Evolutionary conservation across 2,888 invertebrate genomes (phyloP).

Genomic region (Agelastica alni): DNA sequence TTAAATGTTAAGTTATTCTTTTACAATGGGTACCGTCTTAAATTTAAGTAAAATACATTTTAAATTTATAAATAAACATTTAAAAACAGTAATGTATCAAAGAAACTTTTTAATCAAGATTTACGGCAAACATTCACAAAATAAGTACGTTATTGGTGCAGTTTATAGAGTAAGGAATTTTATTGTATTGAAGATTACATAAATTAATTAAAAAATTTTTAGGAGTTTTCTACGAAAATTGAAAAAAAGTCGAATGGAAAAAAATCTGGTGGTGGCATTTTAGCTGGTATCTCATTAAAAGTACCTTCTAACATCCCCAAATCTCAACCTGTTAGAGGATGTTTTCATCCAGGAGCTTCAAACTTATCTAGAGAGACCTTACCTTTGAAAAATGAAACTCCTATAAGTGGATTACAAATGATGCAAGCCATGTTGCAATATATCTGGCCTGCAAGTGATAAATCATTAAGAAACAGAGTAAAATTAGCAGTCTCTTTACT

Average conservation of each 20-base stretch:
- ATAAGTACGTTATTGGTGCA: conserved; percentile 26
- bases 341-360: conserved; percentile 90
- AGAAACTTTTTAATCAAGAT: conserved; percentile 39
- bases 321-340: conserved; percentile 68
- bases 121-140: conserved; percentile 34
- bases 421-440: conserved; percentile 85
- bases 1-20: no score
- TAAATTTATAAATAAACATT: conserved; percentile 39
- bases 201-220: conserved; percentile 22
- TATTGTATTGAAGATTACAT: conserved; percentile 11
- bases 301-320: conserved; percentile 50
- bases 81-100: conserved; percentile 34
- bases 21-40: conserved; percentile 41
- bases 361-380: conserved; percentile 60
- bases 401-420: conserved; percentile 78
- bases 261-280: conserved; percentile 42
- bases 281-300: conserved; percentile 45
- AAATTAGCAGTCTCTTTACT: conserved; percentile 79
- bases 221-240: conserved; percentile 39
- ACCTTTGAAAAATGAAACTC: conserved; percentile 60
- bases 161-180: neutral
- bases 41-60: conserved; percentile 43
- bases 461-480: conserved; percentile 75
- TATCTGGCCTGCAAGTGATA: conserved; percentile 94
- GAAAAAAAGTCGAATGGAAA: conserved; percentile 34